These are phyloP conservation scores for Lichenostomus cassidix DNA, from an alignment of 2,113 vertebrate genomes.

Conservation along the genomic window DNA sequence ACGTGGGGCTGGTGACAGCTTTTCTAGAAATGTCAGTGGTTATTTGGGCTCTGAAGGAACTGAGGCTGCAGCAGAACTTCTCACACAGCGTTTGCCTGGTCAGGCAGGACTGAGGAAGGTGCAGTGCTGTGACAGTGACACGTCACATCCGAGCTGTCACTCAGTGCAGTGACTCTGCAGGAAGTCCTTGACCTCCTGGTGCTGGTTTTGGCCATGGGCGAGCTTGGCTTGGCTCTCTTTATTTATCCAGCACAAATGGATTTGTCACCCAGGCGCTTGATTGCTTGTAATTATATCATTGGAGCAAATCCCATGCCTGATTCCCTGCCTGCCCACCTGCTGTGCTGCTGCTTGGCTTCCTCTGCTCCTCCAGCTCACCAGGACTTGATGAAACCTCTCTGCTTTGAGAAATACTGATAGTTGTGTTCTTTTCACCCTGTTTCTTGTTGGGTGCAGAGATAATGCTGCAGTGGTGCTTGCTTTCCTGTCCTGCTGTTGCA, in stretches of 20 bases:
- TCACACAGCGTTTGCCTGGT: accelerated
- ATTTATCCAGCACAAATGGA: not conserved
- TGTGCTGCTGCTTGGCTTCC: not conserved
- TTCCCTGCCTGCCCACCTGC: not conserved
- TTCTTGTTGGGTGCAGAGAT: not conserved
- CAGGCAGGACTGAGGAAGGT: accelerated
- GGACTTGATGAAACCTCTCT: not conserved
- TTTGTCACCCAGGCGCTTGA: not conserved
- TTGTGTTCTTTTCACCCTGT: accelerated
- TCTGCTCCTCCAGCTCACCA: not conserved
- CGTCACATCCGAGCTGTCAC: not conserved
- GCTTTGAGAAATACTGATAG: not conserved
- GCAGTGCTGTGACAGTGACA: not conserved
- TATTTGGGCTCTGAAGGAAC: not conserved
- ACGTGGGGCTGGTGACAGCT: not conserved
- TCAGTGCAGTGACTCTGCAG: not conserved
- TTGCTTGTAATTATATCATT: accelerated
- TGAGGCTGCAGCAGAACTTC: not conserved
- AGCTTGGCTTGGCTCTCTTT: not conserved
- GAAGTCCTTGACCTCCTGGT: not conserved
- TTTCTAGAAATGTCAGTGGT: not conserved
- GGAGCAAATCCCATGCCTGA: not conserved
- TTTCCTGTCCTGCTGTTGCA: not conserved
- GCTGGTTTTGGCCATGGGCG: not conserved
- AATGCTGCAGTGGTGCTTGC: not conserved